Percentiles rank a stretch among this genome's conserved stretches.
Conservation (phyloP, 2,888 invertebrate genomes). For the Pheosia gnoma region DNA sequence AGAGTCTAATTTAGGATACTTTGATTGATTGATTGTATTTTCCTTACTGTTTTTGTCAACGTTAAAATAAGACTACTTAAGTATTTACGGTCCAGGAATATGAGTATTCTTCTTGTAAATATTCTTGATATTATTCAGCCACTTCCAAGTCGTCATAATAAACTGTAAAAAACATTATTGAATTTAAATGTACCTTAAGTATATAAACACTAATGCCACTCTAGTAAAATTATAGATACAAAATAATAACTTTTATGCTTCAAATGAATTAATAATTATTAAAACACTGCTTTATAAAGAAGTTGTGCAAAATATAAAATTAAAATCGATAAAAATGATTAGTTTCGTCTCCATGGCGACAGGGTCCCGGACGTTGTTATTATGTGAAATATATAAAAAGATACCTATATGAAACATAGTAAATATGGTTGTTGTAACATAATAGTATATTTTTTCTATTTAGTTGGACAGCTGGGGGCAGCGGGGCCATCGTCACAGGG, state of each 20-base stretch:
- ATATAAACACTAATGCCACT: slow-evolving; percentile 37
- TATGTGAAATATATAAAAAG: slow-evolving; percentile 37
- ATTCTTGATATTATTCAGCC: slow-evolving; percentile 12
- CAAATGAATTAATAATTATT: slow-evolving; percentile 30
- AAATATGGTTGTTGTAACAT: slow-evolving; percentile 62
- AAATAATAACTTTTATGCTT: slow-evolving; percentile 25
- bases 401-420: slow-evolving; percentile 30
- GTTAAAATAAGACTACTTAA: background rate
- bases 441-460: slow-evolving; percentile 70
- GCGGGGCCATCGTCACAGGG: slow-evolving; percentile 9
- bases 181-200: slow-evolving; percentile 31
- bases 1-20: background rate
- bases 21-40: background rate
- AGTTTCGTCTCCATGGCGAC: slow-evolving; percentile 50
- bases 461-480: slow-evolving; percentile 47
- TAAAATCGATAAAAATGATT: slow-evolving; percentile 34
- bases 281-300: slow-evolving; percentile 48
- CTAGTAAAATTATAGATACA: slow-evolving; percentile 24
- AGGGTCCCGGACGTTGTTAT: slow-evolving; percentile 48
- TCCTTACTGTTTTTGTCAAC: background rate
- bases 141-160: slow-evolving; percentile 38
- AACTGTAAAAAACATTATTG: slow-evolving; percentile 33
- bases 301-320: slow-evolving; percentile 43
- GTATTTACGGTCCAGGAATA: background rate
- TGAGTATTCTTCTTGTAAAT: background rate